A percentile compares a stretch with the other conserved stretches of the same genome.
phyloP scores from a whole-genome alignment of 2,888 invertebrate genomes.

The Agrilus cyanescens region DNA sequence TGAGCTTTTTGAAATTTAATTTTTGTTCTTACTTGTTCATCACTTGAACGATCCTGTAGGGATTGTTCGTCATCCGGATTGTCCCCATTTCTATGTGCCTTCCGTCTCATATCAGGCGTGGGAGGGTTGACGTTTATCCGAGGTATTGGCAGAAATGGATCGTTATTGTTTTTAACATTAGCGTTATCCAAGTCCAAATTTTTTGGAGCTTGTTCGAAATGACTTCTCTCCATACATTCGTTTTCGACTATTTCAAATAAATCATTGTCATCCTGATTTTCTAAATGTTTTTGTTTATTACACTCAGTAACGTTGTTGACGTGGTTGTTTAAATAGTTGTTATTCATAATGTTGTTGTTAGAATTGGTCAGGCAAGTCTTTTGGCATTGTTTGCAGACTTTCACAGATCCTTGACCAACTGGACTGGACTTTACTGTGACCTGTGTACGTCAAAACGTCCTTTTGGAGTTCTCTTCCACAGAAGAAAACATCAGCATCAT shows the following conservation, averaged over 20 bases:
- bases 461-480: conserved; percentile 2
- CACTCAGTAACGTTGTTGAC: conserved; percentile 20
- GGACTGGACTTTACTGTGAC: conserved; percentile 69
- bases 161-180: conserved; percentile 47
- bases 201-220: conserved; percentile 46
- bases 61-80: too few relatives aligned
- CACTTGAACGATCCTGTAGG: too few relatives aligned
- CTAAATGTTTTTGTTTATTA: conserved; percentile 7
- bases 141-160: conserved; percentile 47
- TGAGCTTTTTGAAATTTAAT: too few relatives aligned
- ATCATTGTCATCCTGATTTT: neutral
- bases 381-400: conserved; percentile 67
- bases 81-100: too few relatives aligned
- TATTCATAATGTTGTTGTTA: conserved; percentile 34
- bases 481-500: neutral
- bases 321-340: conserved; percentile 21
- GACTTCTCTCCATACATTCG: conserved; percentile 34
- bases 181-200: conserved; percentile 57
- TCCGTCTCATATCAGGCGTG: conserved; percentile 45
- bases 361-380: conserved; percentile 58
- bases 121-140: conserved; percentile 66
- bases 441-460: conserved; percentile 33
- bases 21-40: too few relatives aligned
- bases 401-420: conserved; percentile 56
- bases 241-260: conserved; percentile 4